Evolutionary conservation across 23 tunicate species (phyloP).

Genomic region (Styela clava): DNA sequence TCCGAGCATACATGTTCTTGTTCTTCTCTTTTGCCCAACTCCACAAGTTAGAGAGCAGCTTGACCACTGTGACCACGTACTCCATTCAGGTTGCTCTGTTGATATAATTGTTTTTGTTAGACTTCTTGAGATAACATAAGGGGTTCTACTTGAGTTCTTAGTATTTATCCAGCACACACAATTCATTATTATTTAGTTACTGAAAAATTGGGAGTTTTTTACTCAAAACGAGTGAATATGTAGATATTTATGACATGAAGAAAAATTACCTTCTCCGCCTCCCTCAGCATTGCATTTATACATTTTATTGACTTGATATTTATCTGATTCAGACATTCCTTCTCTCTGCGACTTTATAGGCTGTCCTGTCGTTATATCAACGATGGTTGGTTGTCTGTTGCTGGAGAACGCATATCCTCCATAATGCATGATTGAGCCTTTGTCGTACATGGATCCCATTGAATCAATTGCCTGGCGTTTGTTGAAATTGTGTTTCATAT

Average conservation of each 20-base stretch:
- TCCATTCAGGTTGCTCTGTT: constrained; percentile 22
- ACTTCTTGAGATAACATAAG: not conserved
- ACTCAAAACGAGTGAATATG: too few relatives aligned
- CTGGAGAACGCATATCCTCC: constrained; percentile 43
- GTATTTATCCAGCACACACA: too few relatives aligned
- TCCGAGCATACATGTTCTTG: constrained; percentile 13
- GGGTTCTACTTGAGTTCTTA: not conserved
- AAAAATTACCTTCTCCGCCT: constrained; percentile 1
- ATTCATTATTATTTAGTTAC: too few relatives aligned
- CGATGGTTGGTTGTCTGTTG: constrained; percentile 35
- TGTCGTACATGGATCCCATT: constrained; percentile 39
- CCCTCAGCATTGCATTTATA: constrained; percentile 28
- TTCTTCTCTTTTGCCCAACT: not conserved
- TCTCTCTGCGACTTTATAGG: constrained; percentile 42
- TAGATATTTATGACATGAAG: too few relatives aligned
- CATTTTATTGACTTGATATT: constrained; percentile 26
- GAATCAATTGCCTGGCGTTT: constrained; percentile 32
- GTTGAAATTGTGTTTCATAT: constrained; percentile 36
- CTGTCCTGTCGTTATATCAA: constrained; percentile 22
- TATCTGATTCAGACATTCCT: constrained; percentile 23
- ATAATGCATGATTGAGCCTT: constrained; percentile 41
- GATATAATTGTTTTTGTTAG: not conserved
- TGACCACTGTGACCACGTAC: constrained; percentile 32
- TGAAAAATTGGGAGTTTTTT: too few relatives aligned
- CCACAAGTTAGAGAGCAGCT: constrained; percentile 46